Percentiles rank a stretch among this genome's conserved stretches.
phyloP scores from a whole-genome alignment of 2,888 invertebrate genomes.

The Ormyrus thymus region DNA sequence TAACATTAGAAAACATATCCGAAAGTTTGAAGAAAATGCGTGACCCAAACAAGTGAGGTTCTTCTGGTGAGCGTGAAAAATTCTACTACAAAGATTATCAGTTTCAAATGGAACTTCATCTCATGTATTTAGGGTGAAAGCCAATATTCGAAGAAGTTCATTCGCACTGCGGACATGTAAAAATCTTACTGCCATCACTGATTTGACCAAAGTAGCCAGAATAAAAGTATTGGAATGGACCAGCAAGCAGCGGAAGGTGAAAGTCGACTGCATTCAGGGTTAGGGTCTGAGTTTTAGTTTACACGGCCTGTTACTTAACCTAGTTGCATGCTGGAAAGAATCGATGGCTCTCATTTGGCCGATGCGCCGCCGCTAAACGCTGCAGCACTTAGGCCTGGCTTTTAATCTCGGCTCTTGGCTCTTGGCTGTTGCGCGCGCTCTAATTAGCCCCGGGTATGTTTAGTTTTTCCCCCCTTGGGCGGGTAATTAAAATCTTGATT shows the following conservation, averaged over 20 bases:
- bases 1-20: too few species aligned
- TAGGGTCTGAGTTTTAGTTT: conserved; percentile 46
- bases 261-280: conserved; percentile 42
- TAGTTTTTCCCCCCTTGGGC: conserved; percentile 66
- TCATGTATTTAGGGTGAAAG: too few species aligned
- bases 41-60: too few species aligned
- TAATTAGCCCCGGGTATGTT: conserved; percentile 71
- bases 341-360: conserved; percentile 30
- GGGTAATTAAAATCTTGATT: conserved; percentile 74
- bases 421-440: conserved; percentile 59
- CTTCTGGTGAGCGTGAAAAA: too few species aligned
- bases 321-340: conserved; percentile 15
- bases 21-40: too few species aligned
- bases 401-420: conserved; percentile 69
- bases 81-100: too few species aligned
- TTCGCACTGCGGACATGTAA: too few species aligned
- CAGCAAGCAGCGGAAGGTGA: conserved; percentile 69
- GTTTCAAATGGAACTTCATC: too few species aligned
- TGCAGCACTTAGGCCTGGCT: conserved; percentile 66
- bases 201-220: too few species aligned
- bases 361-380: conserved; percentile 63
- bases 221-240: conserved; percentile 42
- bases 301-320: conserved; percentile 46
- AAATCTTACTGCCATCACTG: too few species aligned
- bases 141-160: too few species aligned